These are phyloP conservation scores for Ptychodera flava DNA, from an alignment of 35 echinoderm and acorn worm genomes.

Conservation along the genomic window DNA sequence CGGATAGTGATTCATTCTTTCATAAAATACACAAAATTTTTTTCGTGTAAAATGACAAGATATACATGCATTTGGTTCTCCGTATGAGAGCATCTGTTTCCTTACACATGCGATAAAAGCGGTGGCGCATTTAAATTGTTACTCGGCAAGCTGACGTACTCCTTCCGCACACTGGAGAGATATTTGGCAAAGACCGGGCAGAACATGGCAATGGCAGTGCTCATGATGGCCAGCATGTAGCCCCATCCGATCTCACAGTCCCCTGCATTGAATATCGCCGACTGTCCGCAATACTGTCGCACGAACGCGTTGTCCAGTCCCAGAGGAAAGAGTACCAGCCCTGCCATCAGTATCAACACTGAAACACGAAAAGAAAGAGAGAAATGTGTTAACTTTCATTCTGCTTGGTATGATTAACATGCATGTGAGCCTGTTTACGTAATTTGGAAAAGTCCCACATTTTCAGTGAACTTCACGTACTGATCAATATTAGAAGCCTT, in stretches of 20 bases:
- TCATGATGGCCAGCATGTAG: not conserved
- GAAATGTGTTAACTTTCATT: too few relatives aligned
- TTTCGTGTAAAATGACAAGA: too few relatives aligned
- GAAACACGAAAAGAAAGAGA: not conserved
- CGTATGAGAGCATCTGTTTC: too few relatives aligned
- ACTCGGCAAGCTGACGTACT: not conserved
- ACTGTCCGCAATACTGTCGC: not conserved
- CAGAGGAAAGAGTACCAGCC: not conserved
- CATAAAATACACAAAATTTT: too few relatives aligned
- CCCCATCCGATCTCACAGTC: not conserved
- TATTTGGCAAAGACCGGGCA: not conserved
- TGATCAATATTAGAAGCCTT: too few relatives aligned
- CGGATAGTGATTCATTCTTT: too few relatives aligned
- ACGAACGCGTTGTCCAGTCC: not conserved
- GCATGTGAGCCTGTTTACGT: too few relatives aligned
- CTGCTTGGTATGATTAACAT: too few relatives aligned
- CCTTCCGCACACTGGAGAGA: not conserved
- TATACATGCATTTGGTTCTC: too few relatives aligned
- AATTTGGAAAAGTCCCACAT: too few relatives aligned
- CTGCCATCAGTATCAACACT: not conserved
- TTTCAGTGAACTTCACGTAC: too few relatives aligned
- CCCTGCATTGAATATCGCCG: not conserved
- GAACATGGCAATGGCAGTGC: not conserved
- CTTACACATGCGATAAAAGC: not conserved
- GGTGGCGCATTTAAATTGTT: not conserved